Evolutionary conservation across 2,888 invertebrate species (phyloP), one percentile per base, ranked within the genome.

Genomic region (Apeira syringaria): DNA sequence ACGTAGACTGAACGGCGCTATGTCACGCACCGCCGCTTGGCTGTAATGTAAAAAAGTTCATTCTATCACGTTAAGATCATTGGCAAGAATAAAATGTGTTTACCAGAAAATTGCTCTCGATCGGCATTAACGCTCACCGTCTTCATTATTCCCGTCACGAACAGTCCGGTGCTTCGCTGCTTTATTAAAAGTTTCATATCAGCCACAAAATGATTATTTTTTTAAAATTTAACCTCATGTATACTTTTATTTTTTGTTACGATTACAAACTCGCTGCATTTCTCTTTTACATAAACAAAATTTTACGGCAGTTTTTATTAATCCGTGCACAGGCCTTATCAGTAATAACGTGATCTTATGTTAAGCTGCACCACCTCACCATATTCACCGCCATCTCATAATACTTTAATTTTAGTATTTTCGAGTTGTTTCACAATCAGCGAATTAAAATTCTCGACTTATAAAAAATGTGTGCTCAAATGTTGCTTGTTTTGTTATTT

Each of bases 1-100:
- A 75, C 78, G 76, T 76, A 76, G 72, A 73, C 62, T 32, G 56
- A 74, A 74, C 74, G 73, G 69, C 69, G 69, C 68, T 64, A 56
- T 64, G 72, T 65, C 72, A 78, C 71, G 81, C 74, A 67, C 58
- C 53, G 53, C 34, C 55, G 65, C 29, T 37, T 24, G 15, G 29
- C 29, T 40, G 35, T 38, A 50, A 52, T 26, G 54, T 60, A 61
- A 63, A 61, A 67, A 60, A 51, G 40, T 57, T 42, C 53, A 55
- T 56, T 60, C 57, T 55, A 64, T 65, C 60, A 56, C 49, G 58
- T 53, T 50, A 43, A 53, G 51, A 61, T 60, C 53, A 61, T 61
- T 59, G 53, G 32, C 44, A 61, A 54, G 50, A 56, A 62, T 61
- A 38, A 38, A 20, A 62, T 61, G 53, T 60, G 53, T 50, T 64